A percentile compares a stretch with the other conserved stretches of the same genome.
Conservation (phyloP, 2,888 invertebrate genomes). For the Bugula neritina region DNA sequence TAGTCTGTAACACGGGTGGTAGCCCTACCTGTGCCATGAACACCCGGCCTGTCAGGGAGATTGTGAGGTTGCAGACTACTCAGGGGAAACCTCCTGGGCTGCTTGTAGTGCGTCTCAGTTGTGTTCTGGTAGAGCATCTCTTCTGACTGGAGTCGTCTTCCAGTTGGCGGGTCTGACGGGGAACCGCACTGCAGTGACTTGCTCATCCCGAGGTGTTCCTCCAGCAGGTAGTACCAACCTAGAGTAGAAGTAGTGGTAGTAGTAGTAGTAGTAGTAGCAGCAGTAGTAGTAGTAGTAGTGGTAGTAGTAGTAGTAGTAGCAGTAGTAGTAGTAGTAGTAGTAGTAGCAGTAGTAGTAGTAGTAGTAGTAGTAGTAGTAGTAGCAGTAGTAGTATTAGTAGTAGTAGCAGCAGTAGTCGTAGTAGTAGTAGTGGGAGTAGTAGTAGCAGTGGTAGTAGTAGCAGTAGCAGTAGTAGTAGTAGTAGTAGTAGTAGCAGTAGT, state of each 20-base stretch:
- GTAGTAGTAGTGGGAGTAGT: neutral
- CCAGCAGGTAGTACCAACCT: slow-evolving; percentile 24
- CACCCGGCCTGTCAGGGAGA: neutral
- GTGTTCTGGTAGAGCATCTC: slow-evolving; percentile 12
- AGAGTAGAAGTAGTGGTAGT: neutral
- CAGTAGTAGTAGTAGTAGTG: neutral
- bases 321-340: neutral
- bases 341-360: neutral
- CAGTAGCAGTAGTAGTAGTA: neutral
- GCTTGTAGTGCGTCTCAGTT: slow-evolving; percentile 9
- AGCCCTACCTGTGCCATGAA: no score
- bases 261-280: no score
- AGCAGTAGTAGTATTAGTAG: neutral
- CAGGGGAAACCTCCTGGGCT: neutral
- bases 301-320: neutral
- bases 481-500: neutral
- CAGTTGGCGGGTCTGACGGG: neutral
- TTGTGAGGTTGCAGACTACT: neutral
- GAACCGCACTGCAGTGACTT: neutral
- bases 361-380: neutral
- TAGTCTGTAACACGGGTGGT: no score
- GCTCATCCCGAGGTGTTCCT: neutral
- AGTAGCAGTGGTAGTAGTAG: neutral
- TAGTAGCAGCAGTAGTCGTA: neutral
- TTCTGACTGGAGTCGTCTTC: neutral